A percentile compares a stretch with the other conserved stretches of the same genome.
phyloP scores from a whole-genome alignment of 1,140 invertebrate genomes.

The Aporrectodea caliginosa region DNA sequence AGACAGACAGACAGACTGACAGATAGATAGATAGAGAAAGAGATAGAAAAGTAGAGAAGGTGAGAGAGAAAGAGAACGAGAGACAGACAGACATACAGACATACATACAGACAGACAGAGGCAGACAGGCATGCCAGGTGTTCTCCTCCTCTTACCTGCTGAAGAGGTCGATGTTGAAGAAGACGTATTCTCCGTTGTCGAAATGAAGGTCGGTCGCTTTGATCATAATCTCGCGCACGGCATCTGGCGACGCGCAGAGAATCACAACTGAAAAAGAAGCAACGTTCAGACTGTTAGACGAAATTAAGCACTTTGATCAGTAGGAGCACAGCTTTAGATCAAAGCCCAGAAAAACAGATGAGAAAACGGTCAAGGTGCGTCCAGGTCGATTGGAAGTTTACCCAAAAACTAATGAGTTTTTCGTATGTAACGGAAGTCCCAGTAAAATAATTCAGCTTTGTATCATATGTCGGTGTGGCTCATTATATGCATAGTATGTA shows the following conservation, averaged over 20 bases:
- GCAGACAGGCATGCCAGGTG: background rate
- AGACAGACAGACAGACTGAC: background rate
- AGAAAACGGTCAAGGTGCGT: no score
- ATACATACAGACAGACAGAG: background rate
- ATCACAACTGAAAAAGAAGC: slow-evolving; percentile 67
- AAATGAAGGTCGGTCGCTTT: slow-evolving; percentile 51
- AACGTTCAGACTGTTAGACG: background rate
- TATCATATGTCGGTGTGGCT: no score
- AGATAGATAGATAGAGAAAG: no score
- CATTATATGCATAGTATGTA: no score
- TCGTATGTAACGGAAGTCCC: no score
- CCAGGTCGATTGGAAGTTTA: no score
- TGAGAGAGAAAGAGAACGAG: background rate
- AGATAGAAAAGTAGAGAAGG: no score
- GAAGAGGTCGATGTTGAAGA: slow-evolving; percentile 95
- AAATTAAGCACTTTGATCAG: no score
- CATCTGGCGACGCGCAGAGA: slow-evolving; percentile 82
- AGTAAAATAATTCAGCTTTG: no score
- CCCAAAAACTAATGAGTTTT: no score
- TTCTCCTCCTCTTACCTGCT: slow-evolving; percentile 70
- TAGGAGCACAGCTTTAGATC: no score
- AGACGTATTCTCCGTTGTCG: slow-evolving; percentile 92
- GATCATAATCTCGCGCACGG: slow-evolving; percentile 57
- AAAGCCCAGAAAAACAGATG: no score
- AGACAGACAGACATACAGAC: background rate